Conservation (phyloP, 2,113 vertebrate species). For the Brachypodius melanocephalos region DNA sequence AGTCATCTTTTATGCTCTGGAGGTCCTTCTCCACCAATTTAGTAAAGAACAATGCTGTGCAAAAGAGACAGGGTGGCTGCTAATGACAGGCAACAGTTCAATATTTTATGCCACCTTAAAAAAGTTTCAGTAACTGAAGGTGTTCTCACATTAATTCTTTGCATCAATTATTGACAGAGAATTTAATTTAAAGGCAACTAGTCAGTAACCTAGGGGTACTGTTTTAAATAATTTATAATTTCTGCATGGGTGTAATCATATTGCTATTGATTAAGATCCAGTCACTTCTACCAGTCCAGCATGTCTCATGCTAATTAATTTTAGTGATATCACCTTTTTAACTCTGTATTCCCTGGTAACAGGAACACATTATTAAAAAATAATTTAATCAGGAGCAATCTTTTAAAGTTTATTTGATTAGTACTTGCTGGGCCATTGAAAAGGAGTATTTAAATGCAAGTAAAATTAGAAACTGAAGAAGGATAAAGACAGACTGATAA, state of each 20-base stretch:
- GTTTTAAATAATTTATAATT: slow-evolving; percentile 98
- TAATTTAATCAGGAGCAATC: slow-evolving; percentile 74
- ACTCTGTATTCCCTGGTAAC: slow-evolving; percentile 78
- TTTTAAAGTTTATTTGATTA: slow-evolving; percentile 67
- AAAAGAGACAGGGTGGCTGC: slow-evolving; percentile 75
- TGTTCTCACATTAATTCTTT: slow-evolving; percentile 96
- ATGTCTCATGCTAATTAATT: slow-evolving; percentile 84
- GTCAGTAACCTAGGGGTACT: slow-evolving; percentile 90
- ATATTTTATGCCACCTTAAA: slow-evolving; percentile 83
- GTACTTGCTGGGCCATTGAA: slow-evolving; percentile 24
- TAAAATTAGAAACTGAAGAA: slow-evolving; percentile 16
- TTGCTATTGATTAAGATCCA: slow-evolving; percentile 93
- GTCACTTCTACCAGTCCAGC: slow-evolving; percentile 83
- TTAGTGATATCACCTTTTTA: slow-evolving; percentile 82
- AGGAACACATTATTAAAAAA: slow-evolving; percentile 78
- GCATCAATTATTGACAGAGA: slow-evolving; percentile 99
- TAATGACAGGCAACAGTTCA: slow-evolving; percentile 80
- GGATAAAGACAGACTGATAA: neutral
- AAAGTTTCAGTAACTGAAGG: slow-evolving; percentile 85
- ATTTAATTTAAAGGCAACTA: slow-evolving; percentile 95
- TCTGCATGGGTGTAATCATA: slow-evolving; percentile 91
- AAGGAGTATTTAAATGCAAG: slow-evolving; percentile 33
- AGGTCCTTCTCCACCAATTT: slow-evolving; percentile 77
- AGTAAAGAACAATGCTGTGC: slow-evolving; percentile 65
- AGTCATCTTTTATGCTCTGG: slow-evolving; percentile 76